phyloP scores from a whole-genome alignment of 2,888 invertebrate species.

The Nipponacmea schrenckii region DNA sequence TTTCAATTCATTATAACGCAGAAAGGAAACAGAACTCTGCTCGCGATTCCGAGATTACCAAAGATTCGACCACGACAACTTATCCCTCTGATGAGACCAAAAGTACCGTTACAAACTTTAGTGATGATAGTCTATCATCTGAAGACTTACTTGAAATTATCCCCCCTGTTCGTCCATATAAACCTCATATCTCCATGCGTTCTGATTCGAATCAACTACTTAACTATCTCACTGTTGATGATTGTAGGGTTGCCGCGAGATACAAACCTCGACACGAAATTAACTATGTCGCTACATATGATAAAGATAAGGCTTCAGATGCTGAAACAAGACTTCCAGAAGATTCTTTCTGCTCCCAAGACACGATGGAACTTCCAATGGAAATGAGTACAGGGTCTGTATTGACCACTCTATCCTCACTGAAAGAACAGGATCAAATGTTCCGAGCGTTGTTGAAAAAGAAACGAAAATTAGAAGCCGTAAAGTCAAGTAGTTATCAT shows the following conservation, averaged over 20 bases:
- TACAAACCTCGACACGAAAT: slow-evolving; percentile 32
- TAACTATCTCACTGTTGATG: slow-evolving; percentile 54
- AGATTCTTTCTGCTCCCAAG: not conserved
- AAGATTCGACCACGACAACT: not conserved
- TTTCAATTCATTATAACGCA: slow-evolving; percentile 27
- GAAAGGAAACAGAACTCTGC: slow-evolving; percentile 6
- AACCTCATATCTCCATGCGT: slow-evolving; percentile 34
- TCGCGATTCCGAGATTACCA: not conserved
- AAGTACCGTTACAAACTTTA: not conserved
- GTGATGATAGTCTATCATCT: not conserved
- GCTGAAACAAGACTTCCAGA: not conserved
- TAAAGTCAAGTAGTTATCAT: not conserved
- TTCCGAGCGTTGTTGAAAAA: not conserved
- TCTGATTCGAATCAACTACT: slow-evolving; percentile 50
- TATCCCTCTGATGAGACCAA: not conserved
- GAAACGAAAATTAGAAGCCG: not conserved
- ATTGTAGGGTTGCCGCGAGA: slow-evolving; percentile 47
- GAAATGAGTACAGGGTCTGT: slow-evolving; percentile 14
- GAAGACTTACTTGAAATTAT: not conserved
- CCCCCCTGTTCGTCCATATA: not conserved
- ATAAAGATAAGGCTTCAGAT: slow-evolving; percentile 18
- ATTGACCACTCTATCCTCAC: slow-evolving; percentile 9
- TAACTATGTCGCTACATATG: slow-evolving; percentile 16
- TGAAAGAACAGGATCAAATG: not conserved
- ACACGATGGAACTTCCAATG: slow-evolving; percentile 12